Percentiles rank a stretch among this genome's conserved stretches.
These are phyloP conservation scores for Eupithecia insigniata DNA, from an alignment of 2,888 invertebrate species.

Conservation along the genomic window DNA sequence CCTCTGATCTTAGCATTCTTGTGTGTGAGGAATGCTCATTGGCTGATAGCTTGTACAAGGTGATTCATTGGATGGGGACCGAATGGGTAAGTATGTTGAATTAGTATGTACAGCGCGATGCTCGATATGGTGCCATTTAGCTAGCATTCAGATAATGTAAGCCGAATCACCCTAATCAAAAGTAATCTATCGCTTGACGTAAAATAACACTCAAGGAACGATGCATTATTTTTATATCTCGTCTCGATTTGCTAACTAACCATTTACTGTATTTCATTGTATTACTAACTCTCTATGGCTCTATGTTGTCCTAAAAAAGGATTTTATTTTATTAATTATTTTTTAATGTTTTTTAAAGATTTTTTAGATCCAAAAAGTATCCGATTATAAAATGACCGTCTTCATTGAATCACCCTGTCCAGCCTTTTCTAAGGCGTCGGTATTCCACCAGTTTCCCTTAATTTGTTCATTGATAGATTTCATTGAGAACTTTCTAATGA, in stretches of 20 bases:
- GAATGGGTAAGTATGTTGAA: background rate
- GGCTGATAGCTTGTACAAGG: conserved; percentile 1
- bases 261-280: too few relatives aligned
- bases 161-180: too few relatives aligned
- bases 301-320: too few relatives aligned
- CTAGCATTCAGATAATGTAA: too few relatives aligned
- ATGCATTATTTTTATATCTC: too few relatives aligned
- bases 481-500: conserved; percentile 59
- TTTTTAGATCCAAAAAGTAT: background rate
- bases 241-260: too few relatives aligned
- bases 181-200: too few relatives aligned
- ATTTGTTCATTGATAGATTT: conserved; percentile 57
- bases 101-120: background rate
- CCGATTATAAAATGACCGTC: background rate
- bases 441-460: conserved; percentile 26
- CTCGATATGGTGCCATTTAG: too few relatives aligned
- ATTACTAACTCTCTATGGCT: too few relatives aligned
- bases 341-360: too few relatives aligned
- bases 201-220: too few relatives aligned
- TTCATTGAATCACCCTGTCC: conserved; percentile 14
- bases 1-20: conserved; percentile 18
- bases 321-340: too few relatives aligned
- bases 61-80: conserved; percentile 3
- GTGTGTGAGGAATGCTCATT: conserved; percentile 21
- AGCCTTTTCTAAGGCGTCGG: background rate